A percentile compares a stretch with the other conserved stretches of the same genome.
Evolutionary conservation across 2,113 vertebrate species (phyloP).

Genomic region (Malurus elegans): DNA sequence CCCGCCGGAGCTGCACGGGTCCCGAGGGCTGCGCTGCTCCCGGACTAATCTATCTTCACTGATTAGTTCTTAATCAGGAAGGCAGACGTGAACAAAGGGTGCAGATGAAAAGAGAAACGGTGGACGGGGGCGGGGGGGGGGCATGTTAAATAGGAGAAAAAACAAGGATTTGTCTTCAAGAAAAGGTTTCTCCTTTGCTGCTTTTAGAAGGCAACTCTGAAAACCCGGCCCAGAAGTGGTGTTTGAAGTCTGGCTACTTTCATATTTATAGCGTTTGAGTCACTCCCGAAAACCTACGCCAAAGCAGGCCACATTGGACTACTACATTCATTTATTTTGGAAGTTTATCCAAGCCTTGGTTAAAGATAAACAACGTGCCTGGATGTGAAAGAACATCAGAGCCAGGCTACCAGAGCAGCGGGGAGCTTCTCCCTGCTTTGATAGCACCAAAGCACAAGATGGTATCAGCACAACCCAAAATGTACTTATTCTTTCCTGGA

Average conservation of each 20-base stretch:
- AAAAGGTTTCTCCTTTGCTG: neutral
- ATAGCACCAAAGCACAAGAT: neutral
- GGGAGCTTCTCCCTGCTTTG: constrained; percentile 6
- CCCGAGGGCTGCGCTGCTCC: constrained; percentile 2
- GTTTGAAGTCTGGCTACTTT: constrained; percentile 8
- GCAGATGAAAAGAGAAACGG: neutral
- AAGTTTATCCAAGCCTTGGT: constrained; percentile 39
- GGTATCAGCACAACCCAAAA: constrained; percentile 6
- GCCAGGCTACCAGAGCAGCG: neutral
- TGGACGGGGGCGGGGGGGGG: too few relatives aligned
- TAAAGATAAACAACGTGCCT: constrained; percentile 22
- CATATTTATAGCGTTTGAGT: neutral
- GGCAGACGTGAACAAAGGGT: neutral
- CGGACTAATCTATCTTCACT: neutral
- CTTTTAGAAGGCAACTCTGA: neutral
- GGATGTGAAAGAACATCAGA: constrained; percentile 16
- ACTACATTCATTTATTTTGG: constrained; percentile 27
- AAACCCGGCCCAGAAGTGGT: neutral
- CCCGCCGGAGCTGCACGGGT: neutral
- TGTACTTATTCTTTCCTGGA: neutral
- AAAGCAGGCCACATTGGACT: neutral
- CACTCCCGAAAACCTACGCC: neutral
- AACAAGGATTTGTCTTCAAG: neutral
- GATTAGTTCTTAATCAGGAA: constrained; percentile 41
- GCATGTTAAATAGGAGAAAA: neutral